Conservation (phyloP, 2,797 vertebrate species). For the Parotocinclus haroldoi region DNA sequence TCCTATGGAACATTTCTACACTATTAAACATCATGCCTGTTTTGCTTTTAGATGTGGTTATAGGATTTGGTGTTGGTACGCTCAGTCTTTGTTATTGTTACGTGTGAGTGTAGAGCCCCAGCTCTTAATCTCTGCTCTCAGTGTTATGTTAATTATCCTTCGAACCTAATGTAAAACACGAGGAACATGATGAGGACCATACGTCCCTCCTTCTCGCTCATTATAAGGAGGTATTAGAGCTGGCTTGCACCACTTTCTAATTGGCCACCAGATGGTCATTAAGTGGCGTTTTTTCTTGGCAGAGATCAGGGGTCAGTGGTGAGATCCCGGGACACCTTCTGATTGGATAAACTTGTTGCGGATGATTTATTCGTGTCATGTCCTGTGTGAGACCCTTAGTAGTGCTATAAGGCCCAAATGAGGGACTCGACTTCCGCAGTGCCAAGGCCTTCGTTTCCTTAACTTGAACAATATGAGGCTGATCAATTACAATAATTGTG, state of each 20-base stretch:
- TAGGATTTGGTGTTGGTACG: too few species aligned
- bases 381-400: conserved; percentile 24
- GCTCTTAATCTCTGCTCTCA: conserved; percentile 10
- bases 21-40: too few species aligned
- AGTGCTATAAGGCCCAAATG: conserved; percentile 22
- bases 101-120: conserved; percentile 2
- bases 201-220: conserved; percentile 36
- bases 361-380: conserved; percentile 48
- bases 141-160: conserved; percentile 32
- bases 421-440: conserved; percentile 20
- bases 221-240: conserved; percentile 45
- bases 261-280: conserved; percentile 52
- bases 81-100: too few species aligned
- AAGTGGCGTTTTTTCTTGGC: conserved; percentile 38
- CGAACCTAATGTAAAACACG: conserved; percentile 32
- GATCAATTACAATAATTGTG: conserved; percentile 22
- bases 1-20: too few species aligned
- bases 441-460: conserved; percentile 29
- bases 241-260: conserved; percentile 36
- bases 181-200: conserved; percentile 31
- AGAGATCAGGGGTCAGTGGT: conserved; percentile 33
- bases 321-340: conserved; percentile 36
- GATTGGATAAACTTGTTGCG: conserved; percentile 31
- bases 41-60: too few species aligned
- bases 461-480: conserved; percentile 31